phyloP scores from a whole-genome alignment of 1,140 invertebrate species.

The Sesamia nonagrioides region DNA sequence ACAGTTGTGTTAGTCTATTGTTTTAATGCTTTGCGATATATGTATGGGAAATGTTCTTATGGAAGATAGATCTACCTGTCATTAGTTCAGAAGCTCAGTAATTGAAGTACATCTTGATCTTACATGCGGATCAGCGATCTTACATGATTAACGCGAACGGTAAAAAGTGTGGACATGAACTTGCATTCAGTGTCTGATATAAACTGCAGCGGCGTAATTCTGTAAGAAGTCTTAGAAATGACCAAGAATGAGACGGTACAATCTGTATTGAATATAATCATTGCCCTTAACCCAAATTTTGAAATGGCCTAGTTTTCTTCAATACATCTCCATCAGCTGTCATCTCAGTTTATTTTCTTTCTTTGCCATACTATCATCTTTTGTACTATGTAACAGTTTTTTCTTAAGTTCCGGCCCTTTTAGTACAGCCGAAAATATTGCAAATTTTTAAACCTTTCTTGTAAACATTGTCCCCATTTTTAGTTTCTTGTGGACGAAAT shows the following conservation, averaged over 20 bases:
- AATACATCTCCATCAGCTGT: not conserved
- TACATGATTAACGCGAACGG: constrained; percentile 30
- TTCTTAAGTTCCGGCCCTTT: too few relatives aligned
- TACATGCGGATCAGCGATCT: constrained; percentile 41
- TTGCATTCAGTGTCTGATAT: not conserved
- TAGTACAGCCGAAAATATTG: too few relatives aligned
- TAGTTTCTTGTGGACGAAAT: not conserved
- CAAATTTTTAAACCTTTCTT: not conserved
- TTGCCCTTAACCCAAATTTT: too few relatives aligned
- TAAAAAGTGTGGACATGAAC: constrained; percentile 15
- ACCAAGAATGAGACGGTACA: not conserved
- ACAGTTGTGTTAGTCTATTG: constrained; percentile 54
- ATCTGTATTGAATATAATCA: too few relatives aligned
- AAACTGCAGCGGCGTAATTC: not conserved
- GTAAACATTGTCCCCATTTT: not conserved
- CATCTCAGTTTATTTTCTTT: not conserved
- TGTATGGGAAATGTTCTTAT: constrained; percentile 51
- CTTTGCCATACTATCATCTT: not conserved
- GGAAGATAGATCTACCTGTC: constrained; percentile 35
- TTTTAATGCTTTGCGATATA: constrained; percentile 51
- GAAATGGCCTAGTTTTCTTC: too few relatives aligned
- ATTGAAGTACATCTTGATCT: constrained; percentile 35
- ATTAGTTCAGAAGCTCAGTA: constrained; percentile 32
- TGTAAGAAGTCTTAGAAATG: not conserved
- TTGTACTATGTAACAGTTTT: too few relatives aligned